phyloP scores from a whole-genome alignment of 2,797 vertebrate species.

The Lophotriccus pileatus region DNA sequence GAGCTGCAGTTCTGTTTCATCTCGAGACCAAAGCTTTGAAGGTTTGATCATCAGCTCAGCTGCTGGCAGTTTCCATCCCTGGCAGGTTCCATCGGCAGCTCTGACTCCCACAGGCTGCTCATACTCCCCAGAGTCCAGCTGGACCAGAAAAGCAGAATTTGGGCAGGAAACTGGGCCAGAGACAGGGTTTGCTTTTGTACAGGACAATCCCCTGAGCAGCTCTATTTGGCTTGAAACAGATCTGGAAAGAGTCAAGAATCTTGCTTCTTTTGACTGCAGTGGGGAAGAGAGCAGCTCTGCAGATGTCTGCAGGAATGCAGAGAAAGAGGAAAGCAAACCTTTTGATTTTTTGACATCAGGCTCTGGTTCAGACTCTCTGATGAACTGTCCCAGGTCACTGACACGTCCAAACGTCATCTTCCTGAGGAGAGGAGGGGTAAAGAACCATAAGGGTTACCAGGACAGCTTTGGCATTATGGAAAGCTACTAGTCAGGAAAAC shows the following conservation, averaged over 20 bases:
- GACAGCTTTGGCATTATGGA: background rate
- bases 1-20: background rate
- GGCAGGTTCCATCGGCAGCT: background rate
- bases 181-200: background rate
- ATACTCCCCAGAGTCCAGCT: background rate
- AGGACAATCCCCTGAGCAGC: background rate
- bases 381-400: conserved; percentile 96
- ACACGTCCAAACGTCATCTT: conserved; percentile 98
- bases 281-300: background rate
- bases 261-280: background rate
- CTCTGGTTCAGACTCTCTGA: conserved; percentile 97
- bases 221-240: background rate
- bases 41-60: conserved; percentile 41
- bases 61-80: background rate
- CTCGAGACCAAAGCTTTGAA: background rate
- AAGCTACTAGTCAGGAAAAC: background rate
- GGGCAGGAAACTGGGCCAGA: background rate
- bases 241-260: background rate
- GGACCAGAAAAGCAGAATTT: conserved; percentile 26
- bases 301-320: background rate
- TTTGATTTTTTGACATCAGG: conserved; percentile 98
- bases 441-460: background rate
- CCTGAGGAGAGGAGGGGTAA: conserved; percentile 68
- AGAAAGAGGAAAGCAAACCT: conserved; percentile 76
- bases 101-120: conserved; percentile 33